Evolutionary conservation across 2,113 vertebrate species (phyloP).

Genomic region (Phrynosoma platyrhinos): DNA sequence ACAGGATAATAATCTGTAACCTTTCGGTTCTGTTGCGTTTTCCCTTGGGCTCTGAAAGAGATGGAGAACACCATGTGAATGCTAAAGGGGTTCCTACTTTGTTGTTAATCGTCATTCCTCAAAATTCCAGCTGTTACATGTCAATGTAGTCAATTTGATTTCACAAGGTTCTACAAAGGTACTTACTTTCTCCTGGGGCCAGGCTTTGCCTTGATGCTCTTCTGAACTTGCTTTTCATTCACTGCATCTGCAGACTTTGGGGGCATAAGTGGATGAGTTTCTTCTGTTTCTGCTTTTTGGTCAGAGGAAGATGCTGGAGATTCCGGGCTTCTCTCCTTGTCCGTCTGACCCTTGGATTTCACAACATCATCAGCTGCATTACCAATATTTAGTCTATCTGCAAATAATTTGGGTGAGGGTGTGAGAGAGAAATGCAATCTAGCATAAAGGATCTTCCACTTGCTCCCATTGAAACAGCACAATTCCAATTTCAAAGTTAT

Average conservation of each 20-base stretch:
- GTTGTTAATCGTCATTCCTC: accelerated
- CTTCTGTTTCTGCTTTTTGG: conserved; percentile 76
- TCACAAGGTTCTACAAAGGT: not conserved
- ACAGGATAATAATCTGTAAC: conserved; percentile 95
- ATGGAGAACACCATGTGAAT: not conserved
- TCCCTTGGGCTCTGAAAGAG: conserved; percentile 81
- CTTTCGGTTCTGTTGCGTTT: conserved; percentile 85
- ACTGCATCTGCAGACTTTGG: conserved; percentile 53
- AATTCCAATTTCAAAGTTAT: not conserved
- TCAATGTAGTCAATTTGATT: not conserved
- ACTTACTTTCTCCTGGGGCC: conserved; percentile 84
- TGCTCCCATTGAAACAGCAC: not conserved
- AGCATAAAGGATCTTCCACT: not conserved
- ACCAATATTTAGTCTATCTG: conserved; percentile 75
- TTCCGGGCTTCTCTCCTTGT: conserved; percentile 72
- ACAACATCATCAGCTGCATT: conserved; percentile 62
- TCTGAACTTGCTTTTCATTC: conserved; percentile 72
- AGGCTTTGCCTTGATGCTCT: conserved; percentile 77
- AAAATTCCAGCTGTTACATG: not conserved
- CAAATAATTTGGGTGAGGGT: conserved; percentile 20
- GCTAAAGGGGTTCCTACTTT: not conserved
- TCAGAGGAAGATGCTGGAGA: conserved; percentile 66
- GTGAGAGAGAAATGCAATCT: not conserved
- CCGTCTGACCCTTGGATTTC: conserved; percentile 79
- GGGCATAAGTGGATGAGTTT: conserved; percentile 59